These are phyloP conservation scores for Magallana gigas DNA, from an alignment of 1,140 invertebrate genomes.

Conservation along the genomic window DNA sequence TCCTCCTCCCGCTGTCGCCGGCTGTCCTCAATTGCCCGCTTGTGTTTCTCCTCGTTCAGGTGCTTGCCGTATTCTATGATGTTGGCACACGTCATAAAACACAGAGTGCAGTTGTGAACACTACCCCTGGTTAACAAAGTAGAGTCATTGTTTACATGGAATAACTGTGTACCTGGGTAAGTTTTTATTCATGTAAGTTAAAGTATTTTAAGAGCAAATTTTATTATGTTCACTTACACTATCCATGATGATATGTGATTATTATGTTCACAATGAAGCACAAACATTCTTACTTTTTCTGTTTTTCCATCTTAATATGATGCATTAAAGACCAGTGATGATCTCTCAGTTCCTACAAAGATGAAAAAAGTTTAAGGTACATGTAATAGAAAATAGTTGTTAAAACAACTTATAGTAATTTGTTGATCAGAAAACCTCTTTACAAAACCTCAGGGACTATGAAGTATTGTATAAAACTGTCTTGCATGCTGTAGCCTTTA, in stretches of 20 bases:
- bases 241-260: too few relatives aligned
- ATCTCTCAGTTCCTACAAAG: conserved; percentile 60
- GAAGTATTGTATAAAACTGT: too few relatives aligned
- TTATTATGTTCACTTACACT: too few relatives aligned
- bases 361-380: neutral
- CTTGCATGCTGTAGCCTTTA: too few relatives aligned
- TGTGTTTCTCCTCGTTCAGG: conserved; percentile 67
- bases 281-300: conserved; percentile 63
- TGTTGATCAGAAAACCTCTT: too few relatives aligned
- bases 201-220: too few relatives aligned
- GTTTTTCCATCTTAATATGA: conserved; percentile 64
- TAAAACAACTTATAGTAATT: neutral
- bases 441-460: too few relatives aligned
- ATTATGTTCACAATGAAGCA: too few relatives aligned
- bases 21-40: conserved; percentile 60
- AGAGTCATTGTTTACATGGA: too few relatives aligned
- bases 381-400: neutral
- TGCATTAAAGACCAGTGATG: conserved; percentile 66
- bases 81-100: conserved; percentile 65
- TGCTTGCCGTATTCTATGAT: conserved; percentile 72
- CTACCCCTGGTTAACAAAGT: conserved; percentile 55
- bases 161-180: too few relatives aligned
- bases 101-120: conserved; percentile 67
- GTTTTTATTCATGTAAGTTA: too few relatives aligned
- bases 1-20: conserved; percentile 53